Evolutionary conservation across 2,113 vertebrate genomes (phyloP).

Genomic region (Coturnix japonica): DNA sequence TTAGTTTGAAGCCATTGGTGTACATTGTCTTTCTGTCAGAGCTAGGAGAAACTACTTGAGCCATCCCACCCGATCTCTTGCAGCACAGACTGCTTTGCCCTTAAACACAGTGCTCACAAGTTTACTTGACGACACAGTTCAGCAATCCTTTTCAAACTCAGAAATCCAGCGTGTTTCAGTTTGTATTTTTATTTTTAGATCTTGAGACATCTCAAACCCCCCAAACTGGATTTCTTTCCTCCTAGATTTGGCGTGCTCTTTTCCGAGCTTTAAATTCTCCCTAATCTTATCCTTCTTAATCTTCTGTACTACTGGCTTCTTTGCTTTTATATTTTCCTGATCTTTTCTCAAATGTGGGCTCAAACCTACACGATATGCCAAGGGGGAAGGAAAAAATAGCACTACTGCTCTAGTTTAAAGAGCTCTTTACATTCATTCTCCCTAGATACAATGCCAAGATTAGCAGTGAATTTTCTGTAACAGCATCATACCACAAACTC

Average conservation of each 20-base stretch:
- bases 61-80: neutral
- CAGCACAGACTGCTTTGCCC: neutral
- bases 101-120: neutral
- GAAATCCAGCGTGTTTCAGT: neutral
- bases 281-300: conserved; percentile 48
- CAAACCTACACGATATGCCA: conserved; percentile 54
- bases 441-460: conserved; percentile 66
- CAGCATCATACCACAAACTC: conserved; percentile 52
- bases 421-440: conserved; percentile 47
- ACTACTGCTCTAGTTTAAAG: conserved; percentile 57
- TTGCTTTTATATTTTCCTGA: conserved; percentile 38
- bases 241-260: conserved; percentile 2
- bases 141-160: neutral
- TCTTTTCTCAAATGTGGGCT: conserved; percentile 24
- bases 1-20: neutral
- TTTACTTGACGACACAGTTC: neutral
- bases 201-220: conserved; percentile 3
- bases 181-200: conserved; percentile 14
- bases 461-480: conserved; percentile 51
- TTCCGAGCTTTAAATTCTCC: neutral
- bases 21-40: neutral
- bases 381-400: conserved; percentile 61
- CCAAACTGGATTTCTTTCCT: conserved; percentile 10
- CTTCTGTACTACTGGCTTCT: conserved; percentile 16
- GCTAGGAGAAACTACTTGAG: neutral